Base-by-base conservation (phyloP, 1,140 invertebrate species). In the Aplysia californica region DNA sequence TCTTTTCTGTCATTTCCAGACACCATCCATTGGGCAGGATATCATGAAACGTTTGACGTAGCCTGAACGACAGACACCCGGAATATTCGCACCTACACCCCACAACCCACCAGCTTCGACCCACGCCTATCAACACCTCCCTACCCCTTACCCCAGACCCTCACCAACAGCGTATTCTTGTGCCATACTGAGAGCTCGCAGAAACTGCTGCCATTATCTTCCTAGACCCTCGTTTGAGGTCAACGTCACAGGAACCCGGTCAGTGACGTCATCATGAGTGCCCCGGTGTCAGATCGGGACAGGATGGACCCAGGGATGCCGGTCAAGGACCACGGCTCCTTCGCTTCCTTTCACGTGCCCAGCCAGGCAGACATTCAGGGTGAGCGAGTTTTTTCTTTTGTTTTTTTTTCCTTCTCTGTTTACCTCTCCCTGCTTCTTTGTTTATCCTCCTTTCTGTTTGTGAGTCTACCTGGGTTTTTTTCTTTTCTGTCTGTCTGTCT, bases 311-410 rank as follows among this genome's bases (percentile, higher is more conserved):
- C 69, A 61, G 58, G 70, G 3, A 59, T 84, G 69, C 85, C 85
- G 18, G 64, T 85, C 0, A 79, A 80, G 72, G 85, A 87, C 75
- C 73, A 84, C 31, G 85, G 85, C 20, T 85, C 85, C 23, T 85
- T 84, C 67, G 84, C 83, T 2, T 77, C 71, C 3, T 59, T 75
- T 10, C 76, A 80, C 31, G 82, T 79, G 18, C 81, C 84, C n/a
- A 87, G 85, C 80, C 82, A 85, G 79, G 84, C 85, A 36, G 85
- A 87, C 50, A 84, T 87, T 3, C 83, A 83, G 81, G 85, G 84
- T 86, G 59, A 66, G 75, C 67, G 33, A 66, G n/a, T n/a, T n/a
- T n/a, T n/a, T n/a, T n/a, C n/a, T n/a, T n/a, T n/a, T n/a, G n/a
- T n/a, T n/a, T n/a, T n/a, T n/a, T n/a, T n/a, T n/a, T n/a, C n/a